phyloP scores from a whole-genome alignment of 2,888 invertebrate genomes.

The Tinea pellionella region DNA sequence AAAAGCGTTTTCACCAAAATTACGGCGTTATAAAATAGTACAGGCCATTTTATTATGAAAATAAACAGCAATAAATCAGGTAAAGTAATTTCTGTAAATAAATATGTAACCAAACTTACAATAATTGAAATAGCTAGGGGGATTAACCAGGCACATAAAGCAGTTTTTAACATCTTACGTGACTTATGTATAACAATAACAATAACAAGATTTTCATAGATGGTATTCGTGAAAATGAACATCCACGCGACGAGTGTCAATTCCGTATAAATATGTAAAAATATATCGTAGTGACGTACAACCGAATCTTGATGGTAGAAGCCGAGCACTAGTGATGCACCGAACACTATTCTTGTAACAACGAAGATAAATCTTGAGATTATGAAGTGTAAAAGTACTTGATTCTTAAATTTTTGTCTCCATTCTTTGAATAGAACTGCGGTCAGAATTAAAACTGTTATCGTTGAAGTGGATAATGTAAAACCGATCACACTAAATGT shows the following conservation, averaged over 20 bases:
- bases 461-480: conserved; percentile 29
- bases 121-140: conserved; percentile 27
- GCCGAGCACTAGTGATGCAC: conserved; percentile 25
- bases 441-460: conserved; percentile 39
- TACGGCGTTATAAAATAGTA: conserved; percentile 36
- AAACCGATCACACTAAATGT: conserved; percentile 37
- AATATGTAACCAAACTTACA: background rate
- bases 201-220: conserved; percentile 44
- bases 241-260: conserved; percentile 44
- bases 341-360: conserved; percentile 33
- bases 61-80: background rate
- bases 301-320: conserved; percentile 17
- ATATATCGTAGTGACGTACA: conserved; percentile 23
- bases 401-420: conserved; percentile 48
- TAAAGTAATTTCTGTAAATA: background rate
- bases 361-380: conserved; percentile 41
- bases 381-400: conserved; percentile 50
- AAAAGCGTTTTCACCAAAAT: conserved; percentile 34
- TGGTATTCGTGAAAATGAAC: conserved; percentile 46
- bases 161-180: conserved; percentile 30
- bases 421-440: conserved; percentile 43
- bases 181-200: conserved; percentile 29
- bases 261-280: conserved; percentile 38
- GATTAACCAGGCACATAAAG: conserved; percentile 34
- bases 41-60: conserved; percentile 43